phyloP scores from a whole-genome alignment of 2,797 vertebrate species.

The Holocentrus rufus region DNA sequence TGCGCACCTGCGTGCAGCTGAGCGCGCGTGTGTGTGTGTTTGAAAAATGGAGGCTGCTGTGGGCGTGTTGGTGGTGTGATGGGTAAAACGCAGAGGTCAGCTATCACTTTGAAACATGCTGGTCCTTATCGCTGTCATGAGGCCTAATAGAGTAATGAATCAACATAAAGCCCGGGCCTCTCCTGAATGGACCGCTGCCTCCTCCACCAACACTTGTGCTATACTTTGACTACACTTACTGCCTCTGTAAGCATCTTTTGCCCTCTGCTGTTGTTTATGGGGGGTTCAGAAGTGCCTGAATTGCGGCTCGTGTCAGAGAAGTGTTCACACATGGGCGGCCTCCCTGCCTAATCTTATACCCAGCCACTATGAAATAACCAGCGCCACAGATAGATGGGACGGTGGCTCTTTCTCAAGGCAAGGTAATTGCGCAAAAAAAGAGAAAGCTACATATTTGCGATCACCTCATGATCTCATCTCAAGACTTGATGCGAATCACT shows the following conservation, averaged over 20 bases:
- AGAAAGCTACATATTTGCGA: constrained; percentile 31
- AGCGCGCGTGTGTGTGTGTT: constrained; percentile 17
- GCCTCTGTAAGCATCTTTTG: constrained; percentile 76
- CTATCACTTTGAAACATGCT: constrained; percentile 83
- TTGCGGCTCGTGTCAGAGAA: constrained; percentile 67
- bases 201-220: constrained; percentile 61
- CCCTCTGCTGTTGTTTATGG: constrained; percentile 67
- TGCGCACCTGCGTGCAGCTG: constrained; percentile 14
- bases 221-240: constrained; percentile 68
- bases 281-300: constrained; percentile 62
- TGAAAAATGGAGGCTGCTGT: constrained; percentile 56
- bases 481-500: constrained; percentile 34
- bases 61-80: constrained; percentile 48
- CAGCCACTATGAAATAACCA: constrained; percentile 58
- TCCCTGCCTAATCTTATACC: constrained; percentile 32
- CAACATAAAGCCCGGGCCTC: constrained; percentile 73
- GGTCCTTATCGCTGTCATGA: constrained; percentile 82
- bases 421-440: constrained; percentile 31
- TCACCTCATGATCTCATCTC: constrained; percentile 48
- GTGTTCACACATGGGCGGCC: constrained; percentile 69
- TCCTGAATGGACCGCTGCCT: constrained; percentile 69
- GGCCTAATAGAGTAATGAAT: constrained; percentile 82
- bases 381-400: constrained; percentile 25
- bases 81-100: constrained; percentile 81
- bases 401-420: constrained; percentile 27